Evolutionary conservation across 2,888 invertebrate species (phyloP).

Genomic region (Amphimallon solstitiale): DNA sequence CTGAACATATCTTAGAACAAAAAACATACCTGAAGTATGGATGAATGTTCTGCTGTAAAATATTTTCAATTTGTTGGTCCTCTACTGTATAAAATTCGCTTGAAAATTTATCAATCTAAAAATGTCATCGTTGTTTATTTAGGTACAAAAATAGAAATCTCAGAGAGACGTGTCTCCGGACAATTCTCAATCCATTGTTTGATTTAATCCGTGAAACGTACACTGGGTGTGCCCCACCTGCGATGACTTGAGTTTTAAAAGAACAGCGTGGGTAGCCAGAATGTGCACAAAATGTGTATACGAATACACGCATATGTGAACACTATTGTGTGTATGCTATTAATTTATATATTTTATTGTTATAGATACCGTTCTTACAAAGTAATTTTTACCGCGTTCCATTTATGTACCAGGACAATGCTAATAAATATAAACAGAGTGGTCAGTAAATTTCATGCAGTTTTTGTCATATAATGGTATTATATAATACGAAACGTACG

Average conservation of each 20-base stretch:
- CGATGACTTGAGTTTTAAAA: conserved; percentile 36
- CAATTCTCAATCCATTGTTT: conserved; percentile 34
- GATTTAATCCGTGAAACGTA: conserved; percentile 39
- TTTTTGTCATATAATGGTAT: too few relatives aligned
- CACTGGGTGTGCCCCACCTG: conserved; percentile 40
- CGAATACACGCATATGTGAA: not conserved
- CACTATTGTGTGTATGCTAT: not conserved
- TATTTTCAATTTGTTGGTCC: too few relatives aligned
- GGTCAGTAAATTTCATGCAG: too few relatives aligned
- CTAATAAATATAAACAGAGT: not conserved
- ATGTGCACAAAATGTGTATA: conserved; percentile 28
- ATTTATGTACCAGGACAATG: not conserved
- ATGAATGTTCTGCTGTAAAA: too few relatives aligned
- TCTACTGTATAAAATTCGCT: not conserved
- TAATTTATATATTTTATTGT: not conserved
- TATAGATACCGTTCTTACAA: not conserved
- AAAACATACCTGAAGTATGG: too few relatives aligned
- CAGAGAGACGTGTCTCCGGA: not conserved
- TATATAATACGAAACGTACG: too few relatives aligned
- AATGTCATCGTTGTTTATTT: conserved; percentile 33
- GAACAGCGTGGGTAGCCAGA: conserved; percentile 31
- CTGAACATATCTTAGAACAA: too few relatives aligned
- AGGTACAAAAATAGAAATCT: conserved; percentile 30
- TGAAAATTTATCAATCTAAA: conserved; percentile 14
- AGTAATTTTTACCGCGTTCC: not conserved